A percentile compares a stretch with the other conserved stretches of the same genome.
Evolutionary conservation across 1,140 invertebrate genomes (phyloP).

Genomic region (Euura saliciscinereae): DNA sequence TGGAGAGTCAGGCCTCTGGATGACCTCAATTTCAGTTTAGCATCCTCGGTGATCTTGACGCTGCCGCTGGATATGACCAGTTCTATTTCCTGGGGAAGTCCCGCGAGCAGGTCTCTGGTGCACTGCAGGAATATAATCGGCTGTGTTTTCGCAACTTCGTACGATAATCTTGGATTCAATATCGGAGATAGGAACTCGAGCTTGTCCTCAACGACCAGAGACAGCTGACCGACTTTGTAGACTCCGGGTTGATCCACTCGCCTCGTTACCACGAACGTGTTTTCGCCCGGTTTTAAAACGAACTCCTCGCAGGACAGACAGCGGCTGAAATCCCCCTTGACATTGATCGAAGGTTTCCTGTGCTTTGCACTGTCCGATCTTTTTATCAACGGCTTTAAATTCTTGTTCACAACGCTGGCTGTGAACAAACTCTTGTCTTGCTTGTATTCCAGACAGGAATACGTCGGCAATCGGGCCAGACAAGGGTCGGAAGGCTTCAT

Average conservation of each 20-base stretch:
- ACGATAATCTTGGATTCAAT: slow-evolving; percentile 56
- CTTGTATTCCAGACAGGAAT: slow-evolving; percentile 76
- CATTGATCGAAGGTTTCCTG: slow-evolving; percentile 60
- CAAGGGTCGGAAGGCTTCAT: slow-evolving; percentile 65
- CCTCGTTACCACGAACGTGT: slow-evolving; percentile 69
- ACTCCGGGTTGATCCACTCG: slow-evolving; percentile 64
- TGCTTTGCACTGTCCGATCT: slow-evolving; percentile 66
- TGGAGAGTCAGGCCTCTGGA: slow-evolving; percentile 65
- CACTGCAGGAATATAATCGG: slow-evolving; percentile 61
- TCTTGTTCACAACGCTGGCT: slow-evolving; percentile 67
- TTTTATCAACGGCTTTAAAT: slow-evolving; percentile 61
- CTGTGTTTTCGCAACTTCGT: slow-evolving; percentile 64
- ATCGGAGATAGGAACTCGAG: slow-evolving; percentile 59
- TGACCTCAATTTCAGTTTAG: slow-evolving; percentile 63
- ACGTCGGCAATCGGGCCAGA: slow-evolving; percentile 68
- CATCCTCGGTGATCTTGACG: slow-evolving; percentile 61
- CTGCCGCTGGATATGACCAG: slow-evolving; percentile 73
- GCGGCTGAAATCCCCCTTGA: slow-evolving; percentile 67
- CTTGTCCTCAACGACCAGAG: slow-evolving; percentile 63
- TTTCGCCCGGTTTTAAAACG: slow-evolving; percentile 72
- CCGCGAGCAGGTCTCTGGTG: slow-evolving; percentile 69
- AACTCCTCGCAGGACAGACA: slow-evolving; percentile 65
- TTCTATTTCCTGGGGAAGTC: slow-evolving; percentile 72
- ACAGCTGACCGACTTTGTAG: slow-evolving; percentile 67
- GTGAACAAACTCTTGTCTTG: slow-evolving; percentile 77